Percentiles rank a stretch among this genome's conserved stretches.
Evolutionary conservation across 2,797 vertebrate species (phyloP).

Genomic region (Avahi laniger): DNA sequence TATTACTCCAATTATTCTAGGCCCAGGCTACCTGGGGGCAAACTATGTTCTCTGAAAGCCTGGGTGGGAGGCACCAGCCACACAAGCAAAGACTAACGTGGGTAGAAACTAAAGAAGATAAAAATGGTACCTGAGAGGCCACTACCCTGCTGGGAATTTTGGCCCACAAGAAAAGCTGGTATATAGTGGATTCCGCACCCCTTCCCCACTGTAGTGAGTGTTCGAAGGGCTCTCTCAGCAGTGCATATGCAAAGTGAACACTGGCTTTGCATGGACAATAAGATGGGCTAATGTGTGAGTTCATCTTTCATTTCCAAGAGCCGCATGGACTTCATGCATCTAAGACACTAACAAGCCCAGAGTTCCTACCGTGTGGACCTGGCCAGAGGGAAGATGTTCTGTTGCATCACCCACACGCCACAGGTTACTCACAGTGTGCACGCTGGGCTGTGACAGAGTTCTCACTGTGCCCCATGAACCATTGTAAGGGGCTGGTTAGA

Average conservation of each 20-base stretch:
- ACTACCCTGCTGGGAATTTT: background rate
- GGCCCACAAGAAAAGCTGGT: background rate
- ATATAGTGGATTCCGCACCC: background rate
- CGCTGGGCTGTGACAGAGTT: accelerated
- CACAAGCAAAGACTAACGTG: background rate
- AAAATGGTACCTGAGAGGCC: background rate
- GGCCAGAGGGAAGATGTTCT: background rate
- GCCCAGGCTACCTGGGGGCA: conserved; percentile 66
- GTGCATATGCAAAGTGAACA: background rate
- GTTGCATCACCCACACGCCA: accelerated
- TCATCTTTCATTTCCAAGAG: background rate
- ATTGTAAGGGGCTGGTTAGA: background rate
- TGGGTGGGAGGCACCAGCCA: background rate
- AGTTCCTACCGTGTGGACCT: background rate
- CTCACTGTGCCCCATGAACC: background rate
- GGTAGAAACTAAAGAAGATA: conserved; percentile 10
- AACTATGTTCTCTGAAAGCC: conserved; percentile 44
- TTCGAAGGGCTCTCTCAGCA: background rate
- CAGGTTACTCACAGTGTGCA: background rate
- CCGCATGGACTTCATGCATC: background rate
- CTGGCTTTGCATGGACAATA: background rate
- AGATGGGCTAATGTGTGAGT: background rate
- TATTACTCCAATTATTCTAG: conserved; percentile 69
- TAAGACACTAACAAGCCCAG: background rate
- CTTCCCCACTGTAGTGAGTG: accelerated